Evolutionary conservation across 1,140 invertebrate species (phyloP).

Genomic region (Telenomus remus): DNA sequence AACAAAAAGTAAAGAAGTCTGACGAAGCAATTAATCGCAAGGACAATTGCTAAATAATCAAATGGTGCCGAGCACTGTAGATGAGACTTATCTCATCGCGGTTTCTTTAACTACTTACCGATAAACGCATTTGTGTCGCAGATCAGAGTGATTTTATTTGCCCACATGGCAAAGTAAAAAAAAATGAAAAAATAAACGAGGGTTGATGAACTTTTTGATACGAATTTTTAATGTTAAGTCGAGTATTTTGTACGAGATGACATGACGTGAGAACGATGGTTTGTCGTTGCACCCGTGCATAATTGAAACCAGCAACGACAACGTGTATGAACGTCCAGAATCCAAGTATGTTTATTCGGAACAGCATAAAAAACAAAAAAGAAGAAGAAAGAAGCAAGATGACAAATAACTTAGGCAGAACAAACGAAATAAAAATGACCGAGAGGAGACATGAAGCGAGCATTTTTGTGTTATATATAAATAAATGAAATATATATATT

Average conservation of each 20-base stretch:
- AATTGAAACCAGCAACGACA: constrained; percentile 72
- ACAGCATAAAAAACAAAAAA: constrained; percentile 5
- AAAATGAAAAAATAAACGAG: too few species aligned
- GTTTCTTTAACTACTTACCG: constrained; percentile 2
- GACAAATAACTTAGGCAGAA: constrained; percentile 14
- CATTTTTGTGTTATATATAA: constrained; percentile 53
- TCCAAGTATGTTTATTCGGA: constrained; percentile 66
- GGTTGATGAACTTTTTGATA: constrained; percentile 13
- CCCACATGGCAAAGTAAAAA: neutral
- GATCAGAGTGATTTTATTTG: constrained; percentile 6
- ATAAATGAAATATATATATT: too few species aligned
- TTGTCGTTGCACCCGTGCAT: constrained; percentile 5
- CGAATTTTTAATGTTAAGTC: constrained; percentile 16
- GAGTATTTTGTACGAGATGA: constrained; percentile 12
- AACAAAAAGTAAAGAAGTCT: constrained; percentile 9
- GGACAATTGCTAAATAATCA: constrained; percentile 12
- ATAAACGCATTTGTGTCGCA: constrained; percentile 13
- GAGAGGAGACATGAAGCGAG: constrained; percentile 24
- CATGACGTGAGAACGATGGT: neutral
- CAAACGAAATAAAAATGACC: constrained; percentile 11
- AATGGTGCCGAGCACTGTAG: neutral
- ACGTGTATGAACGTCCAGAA: constrained; percentile 72
- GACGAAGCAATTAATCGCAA: constrained; percentile 7
- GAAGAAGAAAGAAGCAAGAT: constrained; percentile 37
- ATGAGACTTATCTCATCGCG: constrained; percentile 3